Percentiles rank a stretch among this genome's conserved stretches.
Evolutionary conservation across 2,113 vertebrate genomes (phyloP).

Genomic region (Sinosuthora webbiana): DNA sequence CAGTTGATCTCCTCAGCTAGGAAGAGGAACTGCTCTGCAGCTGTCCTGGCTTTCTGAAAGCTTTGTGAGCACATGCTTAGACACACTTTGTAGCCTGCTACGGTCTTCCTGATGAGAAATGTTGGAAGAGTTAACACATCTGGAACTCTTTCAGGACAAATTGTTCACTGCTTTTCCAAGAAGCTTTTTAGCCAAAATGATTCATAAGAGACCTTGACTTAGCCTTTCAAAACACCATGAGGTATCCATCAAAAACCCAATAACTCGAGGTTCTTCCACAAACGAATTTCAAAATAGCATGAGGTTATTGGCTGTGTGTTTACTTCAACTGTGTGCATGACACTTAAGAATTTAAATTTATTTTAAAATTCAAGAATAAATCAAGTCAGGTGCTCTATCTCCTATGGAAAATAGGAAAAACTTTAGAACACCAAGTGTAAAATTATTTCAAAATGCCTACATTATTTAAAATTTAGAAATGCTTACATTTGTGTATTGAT

Average conservation of each 20-base stretch:
- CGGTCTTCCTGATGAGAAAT: background rate
- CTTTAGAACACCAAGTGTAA: background rate
- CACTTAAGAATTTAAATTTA: background rate
- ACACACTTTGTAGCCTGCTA: background rate
- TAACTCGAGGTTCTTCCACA: background rate
- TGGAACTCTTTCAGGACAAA: constrained; percentile 4
- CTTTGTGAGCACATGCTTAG: background rate
- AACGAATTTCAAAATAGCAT: background rate
- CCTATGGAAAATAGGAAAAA: background rate
- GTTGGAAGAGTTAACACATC: background rate
- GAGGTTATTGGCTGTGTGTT: background rate
- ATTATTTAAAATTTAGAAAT: background rate
- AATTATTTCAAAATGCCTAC: background rate
- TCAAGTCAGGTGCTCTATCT: background rate
- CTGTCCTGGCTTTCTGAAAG: background rate
- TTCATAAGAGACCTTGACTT: background rate
- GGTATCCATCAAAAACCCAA: background rate
- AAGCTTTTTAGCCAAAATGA: background rate
- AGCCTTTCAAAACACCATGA: background rate
- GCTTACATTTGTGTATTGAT: background rate
- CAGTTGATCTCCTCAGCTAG: background rate
- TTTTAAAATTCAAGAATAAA: background rate
- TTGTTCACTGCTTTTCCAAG: background rate
- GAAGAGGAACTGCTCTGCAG: background rate
- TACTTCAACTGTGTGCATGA: background rate